Evolutionary conservation across 37 sponge, comb jelly and placozoan genomes (phyloP).

Genomic region (Chondrosia reniformis): DNA sequence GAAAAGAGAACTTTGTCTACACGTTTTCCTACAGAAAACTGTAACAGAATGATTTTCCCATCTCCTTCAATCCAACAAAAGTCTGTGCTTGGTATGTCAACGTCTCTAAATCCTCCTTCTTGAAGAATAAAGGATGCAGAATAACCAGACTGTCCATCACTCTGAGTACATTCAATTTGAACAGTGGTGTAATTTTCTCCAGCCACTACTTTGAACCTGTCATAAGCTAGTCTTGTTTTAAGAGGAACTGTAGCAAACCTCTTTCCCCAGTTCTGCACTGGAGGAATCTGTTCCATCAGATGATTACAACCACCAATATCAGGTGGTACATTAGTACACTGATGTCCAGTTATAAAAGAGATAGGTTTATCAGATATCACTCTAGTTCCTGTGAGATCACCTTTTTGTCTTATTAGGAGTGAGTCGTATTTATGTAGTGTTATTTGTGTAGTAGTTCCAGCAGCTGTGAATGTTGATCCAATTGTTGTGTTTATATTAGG

Average conservation of each 20-base stretch:
- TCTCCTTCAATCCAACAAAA: conserved; percentile 41
- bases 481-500: not conserved
- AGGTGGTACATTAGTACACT: conserved; percentile 17
- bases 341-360: conserved; percentile 18
- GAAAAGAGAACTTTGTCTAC: not conserved
- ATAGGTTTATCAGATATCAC: conserved; percentile 38
- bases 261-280: conserved; percentile 51
- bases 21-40: conserved; percentile 23
- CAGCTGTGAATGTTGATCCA: not conserved
- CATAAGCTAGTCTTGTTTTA: conserved; percentile 6
- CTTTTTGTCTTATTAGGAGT: not conserved
- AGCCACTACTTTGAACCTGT: conserved; percentile 29
- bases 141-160: not conserved
- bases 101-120: conserved; percentile 23
- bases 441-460: not conserved
- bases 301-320: conserved; percentile 32
- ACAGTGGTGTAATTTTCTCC: conserved; percentile 23
- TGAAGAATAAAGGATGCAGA: not conserved
- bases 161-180: conserved; percentile 14
- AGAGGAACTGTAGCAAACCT: conserved; percentile 31
- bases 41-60: conserved; percentile 27
- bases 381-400: conserved; percentile 27
- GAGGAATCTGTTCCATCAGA: conserved; percentile 48
- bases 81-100: not conserved
- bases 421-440: not conserved